A percentile compares a stretch with the other conserved stretches of the same genome.
phyloP scores from a whole-genome alignment of 2,888 invertebrate genomes.

The Aleiodes alternator region DNA sequence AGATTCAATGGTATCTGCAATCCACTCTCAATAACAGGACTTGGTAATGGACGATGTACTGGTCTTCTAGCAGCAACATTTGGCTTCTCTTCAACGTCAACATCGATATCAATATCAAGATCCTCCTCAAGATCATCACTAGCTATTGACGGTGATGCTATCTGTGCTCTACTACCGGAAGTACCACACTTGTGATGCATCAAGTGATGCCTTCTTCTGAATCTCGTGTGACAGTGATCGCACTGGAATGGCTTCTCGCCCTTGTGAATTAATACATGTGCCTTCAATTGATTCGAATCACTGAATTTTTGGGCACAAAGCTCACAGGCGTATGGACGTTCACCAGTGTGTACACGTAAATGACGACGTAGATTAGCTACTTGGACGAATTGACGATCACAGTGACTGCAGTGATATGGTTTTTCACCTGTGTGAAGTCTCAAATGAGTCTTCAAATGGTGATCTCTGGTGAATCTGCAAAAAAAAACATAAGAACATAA shows the following conservation, averaged over 20 bases:
- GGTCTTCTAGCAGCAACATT: constrained; percentile 60
- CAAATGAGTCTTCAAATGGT: constrained; percentile 95
- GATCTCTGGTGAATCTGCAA: constrained; percentile 88
- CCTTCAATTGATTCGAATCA: constrained; percentile 94
- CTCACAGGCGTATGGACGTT: constrained; percentile 91
- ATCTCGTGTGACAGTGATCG: constrained; percentile 85
- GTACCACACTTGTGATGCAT: constrained; percentile 88
- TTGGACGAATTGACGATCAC: constrained; percentile 94
- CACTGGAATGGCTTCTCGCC: constrained; percentile 94
- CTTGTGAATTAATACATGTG: constrained; percentile 91
- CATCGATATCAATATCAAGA: constrained; percentile 72
- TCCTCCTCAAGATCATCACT: constrained; percentile 68
- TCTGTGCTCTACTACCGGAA: constrained; percentile 51
- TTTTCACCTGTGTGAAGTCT: constrained; percentile 95
- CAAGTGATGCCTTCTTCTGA: constrained; percentile 90
- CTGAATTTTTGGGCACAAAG: constrained; percentile 91
- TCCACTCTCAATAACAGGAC: constrained; percentile 66
- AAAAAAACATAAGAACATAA: constrained; percentile 6
- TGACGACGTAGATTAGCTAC: constrained; percentile 94
- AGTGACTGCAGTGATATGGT: constrained; percentile 93
- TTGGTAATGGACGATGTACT: constrained; percentile 72
- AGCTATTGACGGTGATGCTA: constrained; percentile 63
- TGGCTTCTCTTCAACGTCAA: constrained; percentile 74
- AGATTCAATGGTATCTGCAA: constrained; percentile 78
- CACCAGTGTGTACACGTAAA: constrained; percentile 93